These are phyloP conservation scores for Rhombomys opimus DNA, from an alignment of 2,113 vertebrate species.

Conservation along the genomic window DNA sequence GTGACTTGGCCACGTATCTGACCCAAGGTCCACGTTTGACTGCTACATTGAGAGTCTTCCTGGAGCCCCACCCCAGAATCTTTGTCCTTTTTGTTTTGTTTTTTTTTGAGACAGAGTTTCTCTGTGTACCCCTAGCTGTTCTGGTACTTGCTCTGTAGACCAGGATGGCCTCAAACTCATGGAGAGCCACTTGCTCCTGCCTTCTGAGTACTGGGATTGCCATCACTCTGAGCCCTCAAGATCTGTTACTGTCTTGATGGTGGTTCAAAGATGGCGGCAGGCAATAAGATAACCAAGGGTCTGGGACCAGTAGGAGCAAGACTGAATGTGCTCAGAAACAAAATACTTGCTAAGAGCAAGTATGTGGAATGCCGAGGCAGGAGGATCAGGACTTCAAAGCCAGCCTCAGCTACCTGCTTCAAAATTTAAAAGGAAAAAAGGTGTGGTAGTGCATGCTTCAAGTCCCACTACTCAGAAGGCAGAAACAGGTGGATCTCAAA, in stretches of 20 bases:
- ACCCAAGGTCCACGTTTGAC: not conserved
- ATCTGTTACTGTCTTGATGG: not conserved
- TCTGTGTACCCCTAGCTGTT: not conserved
- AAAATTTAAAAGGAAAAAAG: not conserved
- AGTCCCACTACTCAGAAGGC: not conserved
- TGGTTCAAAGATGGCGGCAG: not conserved
- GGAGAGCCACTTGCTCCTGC: not conserved
- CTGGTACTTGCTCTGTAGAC: not conserved
- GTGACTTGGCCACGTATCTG: not conserved
- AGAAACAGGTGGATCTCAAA: not conserved
- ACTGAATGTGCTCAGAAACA: not conserved
- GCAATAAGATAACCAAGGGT: no score
- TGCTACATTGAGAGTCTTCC: not conserved
- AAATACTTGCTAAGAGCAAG: not conserved
- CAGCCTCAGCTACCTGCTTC: not conserved
- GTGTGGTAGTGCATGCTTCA: not conserved
- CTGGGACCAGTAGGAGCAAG: no score
- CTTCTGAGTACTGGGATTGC: not conserved
- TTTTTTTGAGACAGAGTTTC: not conserved
- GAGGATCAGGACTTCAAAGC: not conserved
- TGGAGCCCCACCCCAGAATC: not conserved
- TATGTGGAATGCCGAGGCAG: not conserved
- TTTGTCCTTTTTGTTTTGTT: not conserved
- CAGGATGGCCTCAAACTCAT: not conserved
- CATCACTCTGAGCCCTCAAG: not conserved